Conservation (phyloP, 2,888 invertebrate genomes). For the Mantis religiosa region DNA sequence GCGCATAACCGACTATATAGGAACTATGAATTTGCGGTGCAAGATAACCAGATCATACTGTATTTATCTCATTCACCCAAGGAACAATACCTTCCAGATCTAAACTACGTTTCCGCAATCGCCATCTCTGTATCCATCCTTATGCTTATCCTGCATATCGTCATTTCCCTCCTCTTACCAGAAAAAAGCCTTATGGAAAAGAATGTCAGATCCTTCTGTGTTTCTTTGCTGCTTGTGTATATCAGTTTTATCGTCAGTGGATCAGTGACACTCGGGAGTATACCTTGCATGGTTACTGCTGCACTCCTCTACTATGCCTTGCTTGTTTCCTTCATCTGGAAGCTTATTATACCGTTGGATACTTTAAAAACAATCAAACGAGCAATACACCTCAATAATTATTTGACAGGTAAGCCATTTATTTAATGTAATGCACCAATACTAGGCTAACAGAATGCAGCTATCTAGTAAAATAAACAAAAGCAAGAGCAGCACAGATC, state of each 20-base stretch:
- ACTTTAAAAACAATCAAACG: not conserved
- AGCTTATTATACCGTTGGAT: not conserved
- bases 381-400: no score
- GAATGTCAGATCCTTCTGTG: not conserved
- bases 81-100: not conserved
- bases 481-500: no score
- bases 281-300: not conserved
- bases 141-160: not conserved
- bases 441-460: no score
- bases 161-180: not conserved
- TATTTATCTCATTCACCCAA: not conserved
- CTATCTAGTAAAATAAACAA: no score
- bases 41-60: not conserved
- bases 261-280: not conserved
- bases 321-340: not conserved
- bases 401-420: no score
- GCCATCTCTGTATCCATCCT: not conserved
- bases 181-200: not conserved
- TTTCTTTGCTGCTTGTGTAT: not conserved
- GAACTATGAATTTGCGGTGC: not conserved
- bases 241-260: not conserved
- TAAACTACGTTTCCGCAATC: not conserved
- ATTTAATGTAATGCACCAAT: no score
- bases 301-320: not conserved
- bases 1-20: not conserved